Evolutionary conservation across 2,113 vertebrate species (phyloP), one percentile per base, ranked within the genome.

Genomic region (Acanthisitta chloris): DNA sequence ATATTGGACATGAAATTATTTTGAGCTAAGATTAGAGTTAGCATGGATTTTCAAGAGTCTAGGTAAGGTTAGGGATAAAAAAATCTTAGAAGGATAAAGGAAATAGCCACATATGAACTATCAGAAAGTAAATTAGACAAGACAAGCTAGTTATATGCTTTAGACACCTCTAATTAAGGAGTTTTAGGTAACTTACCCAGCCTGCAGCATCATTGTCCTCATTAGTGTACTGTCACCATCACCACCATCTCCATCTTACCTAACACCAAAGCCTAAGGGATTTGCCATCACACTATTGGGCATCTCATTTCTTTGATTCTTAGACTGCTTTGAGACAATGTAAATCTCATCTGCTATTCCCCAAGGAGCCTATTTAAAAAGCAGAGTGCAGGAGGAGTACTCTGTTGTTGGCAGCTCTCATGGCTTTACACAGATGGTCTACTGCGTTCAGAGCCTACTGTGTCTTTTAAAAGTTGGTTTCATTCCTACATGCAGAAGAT

Each of bases 341-440:
- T 54, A 79, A 93, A 86, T 81, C 74, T 95, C 79, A 78, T 71
- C 67, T 88, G 81, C 58, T 94, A 13, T 88, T 96, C 93, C 79
- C 93, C 62, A 57, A 89, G 93, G 90, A 94, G 29, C 31, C 31
- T 87, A 73, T 95, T 96, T 97, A 88, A 86, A 94, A 94, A 93
- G 62, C 74, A 88, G 42, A 94, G 49, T 57, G 8, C 87, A 79
- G 82, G 74, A 94, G 66, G 62, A 55, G 19, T 66, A 49, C 57
- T 81, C 77, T 83, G 84, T 54, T 95, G 89, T 86, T 95, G 96
- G 90, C 96, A 96, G 93, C 78, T 93, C 85, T 94, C 6, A 9
- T 80, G 51, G 49, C 62, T 94, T 94, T 73, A 85, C 91, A 92
- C 96, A 97, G 93, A 96, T 96, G 94, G 93, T 93, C 87, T 90